phyloP scores from a whole-genome alignment of 2,888 invertebrate genomes.

The Drosophila setosimentum region DNA sequence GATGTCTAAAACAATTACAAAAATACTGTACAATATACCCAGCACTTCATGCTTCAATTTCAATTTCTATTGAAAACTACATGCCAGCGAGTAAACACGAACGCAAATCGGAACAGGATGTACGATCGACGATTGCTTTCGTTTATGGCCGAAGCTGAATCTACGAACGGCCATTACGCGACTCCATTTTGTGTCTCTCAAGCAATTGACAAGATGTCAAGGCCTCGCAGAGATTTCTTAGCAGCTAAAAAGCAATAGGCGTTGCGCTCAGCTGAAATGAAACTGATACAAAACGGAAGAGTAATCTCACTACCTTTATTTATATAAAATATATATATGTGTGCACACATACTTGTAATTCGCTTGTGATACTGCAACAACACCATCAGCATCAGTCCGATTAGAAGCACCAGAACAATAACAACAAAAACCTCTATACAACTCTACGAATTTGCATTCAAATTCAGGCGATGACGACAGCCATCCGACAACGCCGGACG shows the following conservation, averaged over 20 bases:
- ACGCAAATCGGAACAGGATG: constrained; percentile 31
- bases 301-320: constrained; percentile 50
- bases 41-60: not conserved
- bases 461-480: constrained; percentile 76
- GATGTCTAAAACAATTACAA: not conserved
- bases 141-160: constrained; percentile 33
- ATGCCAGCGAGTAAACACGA: not conserved
- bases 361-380: constrained; percentile 37
- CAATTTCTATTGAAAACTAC: not conserved
- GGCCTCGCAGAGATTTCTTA: constrained; percentile 5
- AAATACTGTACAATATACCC: not conserved
- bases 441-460: constrained; percentile 61
- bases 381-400: constrained; percentile 18
- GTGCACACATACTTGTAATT: constrained; percentile 7
- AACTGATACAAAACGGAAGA: constrained; percentile 48
- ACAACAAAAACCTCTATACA: constrained; percentile 24
- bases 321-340: constrained; percentile 27
- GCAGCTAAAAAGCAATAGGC: not conserved
- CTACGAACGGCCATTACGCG: constrained; percentile 29
- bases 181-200: constrained; percentile 42
- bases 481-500: constrained; percentile 35
- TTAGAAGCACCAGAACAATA: constrained; percentile 22
- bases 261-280: constrained; percentile 14
- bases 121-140: constrained; percentile 37
- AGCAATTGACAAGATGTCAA: constrained; percentile 14